Evolutionary conservation across 1,140 invertebrate genomes (phyloP), one percentile per base, ranked within the genome.

Genomic region (Apocrypta bakeri): DNA sequence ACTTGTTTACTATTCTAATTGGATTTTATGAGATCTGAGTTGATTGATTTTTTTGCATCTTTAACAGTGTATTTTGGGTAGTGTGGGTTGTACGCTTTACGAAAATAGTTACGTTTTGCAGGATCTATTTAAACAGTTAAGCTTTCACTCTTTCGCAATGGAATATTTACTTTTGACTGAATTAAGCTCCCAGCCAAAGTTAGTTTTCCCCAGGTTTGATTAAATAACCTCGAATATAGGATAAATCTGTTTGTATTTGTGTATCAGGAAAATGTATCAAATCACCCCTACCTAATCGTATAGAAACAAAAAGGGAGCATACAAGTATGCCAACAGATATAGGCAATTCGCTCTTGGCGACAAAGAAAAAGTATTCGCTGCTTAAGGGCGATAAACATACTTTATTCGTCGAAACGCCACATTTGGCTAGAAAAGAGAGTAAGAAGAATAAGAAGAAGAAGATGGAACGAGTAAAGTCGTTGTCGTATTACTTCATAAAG

Each of bases 401-500:
- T 56, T 76, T 37, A 73, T 71, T 75, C 27, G 25, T 14, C 12
- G 25, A 42, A 74, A 81, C 14, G 24, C 69, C n/a, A 25, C 25
- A 72, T 78, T 77, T 79, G 42, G 69, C 11, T 29, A 9, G 40
- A 72, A 72, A 21, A n/a, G n/a, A 42, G 21, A 25, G n/a, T 24
- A 64, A 69, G 27, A 71, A 29, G 14, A n/a, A 71, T 12, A 71
- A 31, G 29, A n/a, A 71, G 11, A 66, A 29, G 11, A 24, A 69
- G 64, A 33, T 6, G 12, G 24, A 76, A 25, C 31, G 74, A 48
- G 17, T 11, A 14, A 75, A 77, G 64, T 66, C 29, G 42, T 72
- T 82, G 29, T 31, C 66, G 74, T 77, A 76, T 81, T 75, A 81
- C 56, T 81, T 74, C 61, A 81, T 81, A 82, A 82, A 82, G 81